A percentile compares a stretch with the other conserved stretches of the same genome.
These are phyloP conservation scores for Ancistrus triradiatus DNA, from an alignment of 2,113 vertebrate genomes.

Conservation along the genomic window DNA sequence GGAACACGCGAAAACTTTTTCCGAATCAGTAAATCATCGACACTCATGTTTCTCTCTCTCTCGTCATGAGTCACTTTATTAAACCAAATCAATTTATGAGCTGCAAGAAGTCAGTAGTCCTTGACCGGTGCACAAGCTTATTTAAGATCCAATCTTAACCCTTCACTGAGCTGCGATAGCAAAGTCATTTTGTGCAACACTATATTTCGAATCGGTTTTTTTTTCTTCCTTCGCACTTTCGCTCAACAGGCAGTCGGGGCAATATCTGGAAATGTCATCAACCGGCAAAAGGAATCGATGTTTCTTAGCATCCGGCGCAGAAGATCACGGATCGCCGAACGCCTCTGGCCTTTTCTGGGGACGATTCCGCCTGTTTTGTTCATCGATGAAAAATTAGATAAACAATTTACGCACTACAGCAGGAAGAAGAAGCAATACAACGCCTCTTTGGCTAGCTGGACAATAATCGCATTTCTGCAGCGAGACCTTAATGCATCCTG, in stretches of 20 bases:
- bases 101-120: not conserved
- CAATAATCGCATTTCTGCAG: no score
- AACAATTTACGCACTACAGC: no score
- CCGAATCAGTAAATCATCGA: no score
- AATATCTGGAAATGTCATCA: constrained; percentile 26
- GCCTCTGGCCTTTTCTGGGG: no score
- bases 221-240: not conserved
- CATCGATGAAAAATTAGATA: no score
- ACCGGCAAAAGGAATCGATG: constrained; percentile 8
- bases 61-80: not conserved
- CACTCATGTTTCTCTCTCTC: no score
- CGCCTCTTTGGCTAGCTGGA: no score
- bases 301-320: no score
- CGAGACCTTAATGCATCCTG: not conserved
- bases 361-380: no score
- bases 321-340: no score
- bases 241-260: constrained; percentile 3
- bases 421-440: no score
- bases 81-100: constrained; percentile 1
- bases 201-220: constrained; percentile 7
- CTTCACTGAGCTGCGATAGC: constrained; percentile 3
- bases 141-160: constrained; percentile 9
- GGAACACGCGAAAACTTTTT: no score
- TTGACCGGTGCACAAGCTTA: not conserved
- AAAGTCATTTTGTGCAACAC: constrained; percentile 20